Percentiles rank a stretch among this genome's conserved stretches.
Evolutionary conservation across 2,888 invertebrate genomes (phyloP).

Genomic region (Reticulitermes lucifugus): DNA sequence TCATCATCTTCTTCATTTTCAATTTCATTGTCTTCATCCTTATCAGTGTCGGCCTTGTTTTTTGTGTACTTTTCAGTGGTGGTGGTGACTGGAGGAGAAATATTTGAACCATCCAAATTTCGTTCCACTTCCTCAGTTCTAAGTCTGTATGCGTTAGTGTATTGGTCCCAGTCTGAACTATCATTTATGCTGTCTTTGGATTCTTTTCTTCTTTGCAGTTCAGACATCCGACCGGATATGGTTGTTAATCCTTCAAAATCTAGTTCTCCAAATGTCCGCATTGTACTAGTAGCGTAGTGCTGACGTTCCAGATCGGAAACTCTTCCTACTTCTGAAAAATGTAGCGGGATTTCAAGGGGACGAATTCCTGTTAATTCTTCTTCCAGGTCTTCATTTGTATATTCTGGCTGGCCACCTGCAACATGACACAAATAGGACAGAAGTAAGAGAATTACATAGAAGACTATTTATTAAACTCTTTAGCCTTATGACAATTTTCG

Average conservation of each 20-base stretch:
- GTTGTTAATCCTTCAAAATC: neutral
- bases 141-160: neutral
- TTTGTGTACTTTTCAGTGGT: neutral
- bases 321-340: conserved; percentile 28
- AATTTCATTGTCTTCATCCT: neutral
- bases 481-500: neutral
- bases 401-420: conserved; percentile 40
- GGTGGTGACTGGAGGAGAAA: neutral
- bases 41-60: neutral
- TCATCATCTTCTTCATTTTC: conserved; percentile 27
- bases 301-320: neutral
- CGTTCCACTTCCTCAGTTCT: neutral
- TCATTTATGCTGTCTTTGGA: neutral
- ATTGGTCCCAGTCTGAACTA: neutral
- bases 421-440: neutral
- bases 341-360: conserved; percentile 41
- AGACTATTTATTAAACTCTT: neutral
- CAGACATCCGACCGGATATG: neutral
- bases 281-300: conserved; percentile 13
- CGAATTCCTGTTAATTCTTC: conserved; percentile 44
- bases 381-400: conserved; percentile 39
- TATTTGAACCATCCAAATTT: neutral
- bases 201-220: neutral
- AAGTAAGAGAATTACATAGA: neutral
- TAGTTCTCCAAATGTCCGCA: neutral